A percentile compares a stretch with the other conserved stretches of the same genome.
Evolutionary conservation across 2,797 vertebrate genomes (phyloP).

Genomic region (Falco peregrinus): DNA sequence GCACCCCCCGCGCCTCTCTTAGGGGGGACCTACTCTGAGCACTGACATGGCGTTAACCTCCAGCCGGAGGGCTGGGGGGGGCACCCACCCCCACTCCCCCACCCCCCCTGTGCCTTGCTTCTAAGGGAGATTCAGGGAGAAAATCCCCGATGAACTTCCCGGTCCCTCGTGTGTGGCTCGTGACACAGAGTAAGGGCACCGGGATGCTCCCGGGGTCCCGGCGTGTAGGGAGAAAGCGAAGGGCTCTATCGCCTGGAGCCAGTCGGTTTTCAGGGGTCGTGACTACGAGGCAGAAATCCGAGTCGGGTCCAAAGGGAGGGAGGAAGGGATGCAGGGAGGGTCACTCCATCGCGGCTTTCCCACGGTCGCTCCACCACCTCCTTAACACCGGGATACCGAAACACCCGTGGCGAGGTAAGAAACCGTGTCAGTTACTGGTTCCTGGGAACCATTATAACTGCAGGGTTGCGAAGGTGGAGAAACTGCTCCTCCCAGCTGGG

Average conservation of each 20-base stretch:
- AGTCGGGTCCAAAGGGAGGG: neutral
- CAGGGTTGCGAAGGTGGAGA: neutral
- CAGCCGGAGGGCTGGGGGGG: neutral
- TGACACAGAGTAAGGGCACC: neutral
- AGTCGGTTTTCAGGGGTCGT: neutral
- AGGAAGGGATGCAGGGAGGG: neutral
- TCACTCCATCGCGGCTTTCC: constrained; percentile 29
- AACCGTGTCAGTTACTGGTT: neutral
- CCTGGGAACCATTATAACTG: neutral
- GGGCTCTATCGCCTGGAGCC: neutral
- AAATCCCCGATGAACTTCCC: neutral
- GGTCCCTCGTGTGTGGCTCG: neutral
- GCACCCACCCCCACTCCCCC: neutral
- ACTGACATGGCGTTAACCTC: neutral
- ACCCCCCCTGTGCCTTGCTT: neutral
- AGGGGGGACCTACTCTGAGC: neutral
- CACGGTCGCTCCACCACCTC: neutral
- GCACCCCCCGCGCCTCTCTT: neutral
- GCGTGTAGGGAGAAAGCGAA: neutral
- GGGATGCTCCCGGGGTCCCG: neutral
- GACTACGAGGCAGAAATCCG: constrained; percentile 8
- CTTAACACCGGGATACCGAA: neutral
- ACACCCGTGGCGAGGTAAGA: constrained; percentile 44
- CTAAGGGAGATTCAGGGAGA: neutral
- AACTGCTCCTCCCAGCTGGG: neutral